A percentile compares a stretch with the other conserved stretches of the same genome.
Conservation (phyloP, 1,140 invertebrate genomes). For the Drosophila punjabiensis region DNA sequence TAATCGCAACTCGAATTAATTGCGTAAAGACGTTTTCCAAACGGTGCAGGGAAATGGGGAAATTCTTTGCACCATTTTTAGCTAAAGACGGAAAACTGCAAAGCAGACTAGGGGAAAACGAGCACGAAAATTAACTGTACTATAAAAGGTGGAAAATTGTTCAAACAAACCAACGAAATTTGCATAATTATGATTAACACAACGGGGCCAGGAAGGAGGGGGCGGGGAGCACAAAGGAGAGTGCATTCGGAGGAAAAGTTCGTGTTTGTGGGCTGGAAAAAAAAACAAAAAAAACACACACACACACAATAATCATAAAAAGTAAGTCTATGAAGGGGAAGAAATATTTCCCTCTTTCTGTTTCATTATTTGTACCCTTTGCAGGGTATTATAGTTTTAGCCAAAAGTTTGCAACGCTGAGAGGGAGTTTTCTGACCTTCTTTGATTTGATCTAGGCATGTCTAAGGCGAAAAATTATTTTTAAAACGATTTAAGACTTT, state of each 20-base stretch:
- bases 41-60: conserved; percentile 48
- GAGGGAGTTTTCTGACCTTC: no score
- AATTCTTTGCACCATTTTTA: conserved; percentile 65
- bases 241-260: conserved; percentile 40
- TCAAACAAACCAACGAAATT: conserved; percentile 82
- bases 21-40: conserved; percentile 74
- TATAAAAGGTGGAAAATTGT: conserved; percentile 84
- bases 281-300: conserved; percentile 16
- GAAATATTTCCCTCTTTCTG: conserved; percentile 10
- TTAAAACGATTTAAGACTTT: no score
- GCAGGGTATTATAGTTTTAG: not conserved
- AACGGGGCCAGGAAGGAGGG: not conserved
- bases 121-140: conserved; percentile 84
- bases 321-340: conserved; percentile 1
- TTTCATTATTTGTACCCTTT: conserved; percentile 11
- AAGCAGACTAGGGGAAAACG: conserved; percentile 39
- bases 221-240: not conserved
- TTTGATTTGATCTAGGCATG: no score
- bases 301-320: conserved; percentile 17
- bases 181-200: conserved; percentile 84
- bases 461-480: no score
- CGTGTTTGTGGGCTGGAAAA: conserved; percentile 39
- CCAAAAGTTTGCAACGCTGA: not conserved
- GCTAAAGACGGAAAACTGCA: conserved; percentile 23
- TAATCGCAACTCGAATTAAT: conserved; percentile 76